Base-by-base conservation (phyloP, 2,888 invertebrate species). In the Dolomedes plantarius region DNA sequence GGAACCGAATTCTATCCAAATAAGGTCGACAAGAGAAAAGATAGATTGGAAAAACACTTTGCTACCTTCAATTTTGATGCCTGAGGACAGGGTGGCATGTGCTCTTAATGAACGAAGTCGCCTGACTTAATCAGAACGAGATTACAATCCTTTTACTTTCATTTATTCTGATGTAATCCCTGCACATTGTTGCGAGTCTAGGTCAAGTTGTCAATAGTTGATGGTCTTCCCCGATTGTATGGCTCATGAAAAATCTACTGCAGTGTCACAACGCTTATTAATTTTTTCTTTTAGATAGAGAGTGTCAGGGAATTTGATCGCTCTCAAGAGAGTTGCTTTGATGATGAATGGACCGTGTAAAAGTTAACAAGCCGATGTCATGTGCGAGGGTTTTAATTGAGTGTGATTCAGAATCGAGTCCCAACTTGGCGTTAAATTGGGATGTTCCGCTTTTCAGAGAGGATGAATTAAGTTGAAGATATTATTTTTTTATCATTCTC, bases 151-250 rank as follows among this genome's bases (percentile, higher is more conserved):
- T 56, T 56, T 56, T 23, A 23, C 56, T 56, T 23, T 56, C 56
- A 6, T 56, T 23, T 16, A 56, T 23, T 23, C 5, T 56, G 56
- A 56, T 56, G 56, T 23, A 56, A 56, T 56, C 56, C 11, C 23
- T 23, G 56, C 23, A 56, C 11, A 56, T 56, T 56, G 56, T 56
- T 56, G 23, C 56, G 23, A 56, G 19, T 56, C 56, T 56, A 56
- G 56, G 56, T 56, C 56, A 56, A 23, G 56, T 56, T 56, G 56
- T 56, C 56, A 56, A 23, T 23, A 56, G 56, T 56, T 56, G 56
- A 56, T 56, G 23, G 56, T 56, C 19, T 46, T 46, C 41, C 2
- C 23, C 56, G 16, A 56, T 56, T 56, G 23, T 11, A 11, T 19
- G 19, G 56, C 5, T 16, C 6, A 1, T 11, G 16, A 23, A 56